These are phyloP conservation scores for Gopherus flavomarginatus DNA, from an alignment of 2,113 vertebrate species.

Conservation along the genomic window DNA sequence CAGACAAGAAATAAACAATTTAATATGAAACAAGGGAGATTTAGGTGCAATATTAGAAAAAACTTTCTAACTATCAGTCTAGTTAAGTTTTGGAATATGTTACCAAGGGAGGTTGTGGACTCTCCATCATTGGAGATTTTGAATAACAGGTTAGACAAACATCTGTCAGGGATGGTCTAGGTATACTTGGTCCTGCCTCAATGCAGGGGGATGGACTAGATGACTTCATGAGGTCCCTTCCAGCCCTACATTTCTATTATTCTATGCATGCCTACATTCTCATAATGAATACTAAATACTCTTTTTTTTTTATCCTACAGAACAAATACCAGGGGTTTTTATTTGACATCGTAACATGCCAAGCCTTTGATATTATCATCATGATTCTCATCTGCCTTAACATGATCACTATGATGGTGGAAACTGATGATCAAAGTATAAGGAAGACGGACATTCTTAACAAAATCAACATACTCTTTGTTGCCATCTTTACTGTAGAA, in stretches of 20 bases:
- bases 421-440: constrained; percentile 74
- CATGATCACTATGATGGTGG: constrained; percentile 84
- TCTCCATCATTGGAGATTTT: no score
- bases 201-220: not conserved
- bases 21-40: not conserved
- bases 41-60: not conserved
- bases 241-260: not conserved
- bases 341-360: constrained; percentile 75
- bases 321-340: constrained; percentile 80
- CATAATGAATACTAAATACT: not conserved
- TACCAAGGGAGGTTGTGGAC: no score
- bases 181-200: no score
- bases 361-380: constrained; percentile 76
- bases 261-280: not conserved
- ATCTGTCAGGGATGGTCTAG: no score
- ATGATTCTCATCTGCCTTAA: constrained; percentile 84
- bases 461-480: constrained; percentile 79
- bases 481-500: constrained; percentile 77
- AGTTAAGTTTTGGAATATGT: not conserved
- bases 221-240: not conserved
- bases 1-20: not conserved
- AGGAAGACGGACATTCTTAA: constrained; percentile 65
- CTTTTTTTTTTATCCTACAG: constrained; percentile 48
- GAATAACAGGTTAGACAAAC: no score
- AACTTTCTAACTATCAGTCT: not conserved